Evolutionary conservation across 2,888 invertebrate species (phyloP).

Genomic region (Pollenia amentaria): DNA sequence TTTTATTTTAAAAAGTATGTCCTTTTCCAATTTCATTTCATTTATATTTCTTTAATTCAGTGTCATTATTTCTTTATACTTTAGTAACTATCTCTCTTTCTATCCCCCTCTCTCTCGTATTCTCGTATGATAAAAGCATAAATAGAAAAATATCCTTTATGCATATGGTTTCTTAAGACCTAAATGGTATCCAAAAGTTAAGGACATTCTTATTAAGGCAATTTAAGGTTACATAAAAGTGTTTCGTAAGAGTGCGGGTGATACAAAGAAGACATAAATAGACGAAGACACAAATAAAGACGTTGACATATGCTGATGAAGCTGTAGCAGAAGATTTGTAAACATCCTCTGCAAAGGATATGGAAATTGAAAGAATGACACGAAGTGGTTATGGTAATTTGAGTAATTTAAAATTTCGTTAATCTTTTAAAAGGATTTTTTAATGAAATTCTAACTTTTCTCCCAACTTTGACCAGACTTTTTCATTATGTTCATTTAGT

Average conservation of each 20-base stretch:
- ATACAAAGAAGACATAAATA: not conserved
- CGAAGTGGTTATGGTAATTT: constrained; percentile 57
- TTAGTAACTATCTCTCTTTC: not conserved
- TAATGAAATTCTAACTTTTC: constrained; percentile 56
- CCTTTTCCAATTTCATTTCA: not conserved
- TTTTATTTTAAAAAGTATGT: constrained; percentile 12
- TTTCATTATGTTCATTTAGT: not conserved
- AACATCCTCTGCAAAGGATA: too few relatives aligned
- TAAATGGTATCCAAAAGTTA: constrained; percentile 50
- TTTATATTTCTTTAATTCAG: not conserved
- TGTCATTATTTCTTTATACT: not conserved
- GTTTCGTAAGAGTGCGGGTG: not conserved
- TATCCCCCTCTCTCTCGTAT: not conserved
- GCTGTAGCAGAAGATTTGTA: not conserved
- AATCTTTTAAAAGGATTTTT: constrained; percentile 67
- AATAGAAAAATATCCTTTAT: constrained; percentile 42
- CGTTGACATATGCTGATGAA: constrained; percentile 21
- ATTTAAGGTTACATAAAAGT: constrained; percentile 25
- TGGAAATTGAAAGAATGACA: not conserved
- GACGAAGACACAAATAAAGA: constrained; percentile 15
- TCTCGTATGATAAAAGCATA: constrained; percentile 41
- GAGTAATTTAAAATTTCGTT: constrained; percentile 54
- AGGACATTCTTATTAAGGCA: constrained; percentile 40
- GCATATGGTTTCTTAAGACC: constrained; percentile 56
- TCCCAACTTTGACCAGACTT: constrained; percentile 8